Evolutionary conservation across 2,797 vertebrate species (phyloP).

Genomic region (Remorina albescens): DNA sequence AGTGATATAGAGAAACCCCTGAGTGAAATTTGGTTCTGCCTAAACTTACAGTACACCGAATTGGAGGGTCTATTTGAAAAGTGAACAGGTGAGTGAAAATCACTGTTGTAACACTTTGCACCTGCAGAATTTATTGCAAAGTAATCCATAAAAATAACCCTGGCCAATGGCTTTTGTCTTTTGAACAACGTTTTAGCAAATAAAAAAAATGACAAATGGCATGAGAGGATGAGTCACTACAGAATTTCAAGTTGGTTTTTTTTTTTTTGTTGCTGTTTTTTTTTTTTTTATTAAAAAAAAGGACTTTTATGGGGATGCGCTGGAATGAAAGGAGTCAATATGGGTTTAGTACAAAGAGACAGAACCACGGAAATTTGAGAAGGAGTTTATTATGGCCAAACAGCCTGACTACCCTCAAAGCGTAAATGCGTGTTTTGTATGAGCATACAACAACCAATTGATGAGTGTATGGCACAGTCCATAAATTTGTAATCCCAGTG

Average conservation of each 20-base stretch:
- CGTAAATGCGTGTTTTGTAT: too few relatives aligned
- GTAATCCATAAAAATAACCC: neutral
- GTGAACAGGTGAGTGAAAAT: neutral
- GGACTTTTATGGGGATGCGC: neutral
- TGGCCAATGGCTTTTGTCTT: neutral
- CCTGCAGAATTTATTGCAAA: neutral
- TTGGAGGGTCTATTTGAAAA: neutral
- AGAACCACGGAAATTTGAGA: too few relatives aligned
- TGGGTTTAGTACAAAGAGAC: neutral
- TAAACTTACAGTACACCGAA: neutral
- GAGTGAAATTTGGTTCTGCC: neutral
- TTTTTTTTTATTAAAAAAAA: neutral
- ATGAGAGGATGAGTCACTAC: too few relatives aligned
- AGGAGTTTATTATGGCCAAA: neutral
- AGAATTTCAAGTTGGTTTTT: too few relatives aligned
- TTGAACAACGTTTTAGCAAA: neutral
- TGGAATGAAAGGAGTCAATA: neutral
- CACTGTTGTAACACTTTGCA: neutral
- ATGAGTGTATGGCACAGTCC: constrained; percentile 16
- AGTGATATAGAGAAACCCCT: neutral
- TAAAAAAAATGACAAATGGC: neutral
- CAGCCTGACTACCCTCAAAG: too few relatives aligned
- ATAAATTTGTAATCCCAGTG: constrained; percentile 6
- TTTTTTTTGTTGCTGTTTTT: too few relatives aligned
- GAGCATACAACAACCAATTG: neutral